Evolutionary conservation across 2,113 vertebrate genomes (phyloP).

Genomic region (Thunnus maccoyii): DNA sequence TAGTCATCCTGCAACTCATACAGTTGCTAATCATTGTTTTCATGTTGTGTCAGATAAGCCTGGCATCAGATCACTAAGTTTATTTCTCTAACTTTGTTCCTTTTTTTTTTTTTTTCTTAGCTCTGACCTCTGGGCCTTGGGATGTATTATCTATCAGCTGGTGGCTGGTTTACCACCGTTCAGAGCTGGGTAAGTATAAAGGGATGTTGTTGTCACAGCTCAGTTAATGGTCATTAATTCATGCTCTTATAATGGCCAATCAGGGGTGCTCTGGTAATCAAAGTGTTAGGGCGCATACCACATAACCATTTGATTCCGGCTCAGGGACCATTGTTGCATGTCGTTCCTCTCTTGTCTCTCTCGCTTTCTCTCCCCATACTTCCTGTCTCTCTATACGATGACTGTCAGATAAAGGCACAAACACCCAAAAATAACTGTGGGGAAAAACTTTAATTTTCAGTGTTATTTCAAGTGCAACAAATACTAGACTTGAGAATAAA

Average conservation of each 20-base stretch:
- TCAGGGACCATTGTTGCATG: too few species aligned
- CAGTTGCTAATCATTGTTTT: not conserved
- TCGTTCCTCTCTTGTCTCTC: too few species aligned
- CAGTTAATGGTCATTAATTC: slow-evolving; percentile 15
- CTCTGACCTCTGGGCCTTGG: slow-evolving; percentile 98
- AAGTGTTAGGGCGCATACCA: too few species aligned
- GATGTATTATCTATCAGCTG: slow-evolving; percentile 98
- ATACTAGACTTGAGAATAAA: not conserved
- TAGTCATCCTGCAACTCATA: not conserved
- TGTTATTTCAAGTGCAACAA: slow-evolving; percentile 3
- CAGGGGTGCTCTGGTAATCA: too few species aligned
- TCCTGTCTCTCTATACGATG: too few species aligned
- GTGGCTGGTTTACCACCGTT: slow-evolving; percentile 98
- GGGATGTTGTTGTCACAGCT: not conserved
- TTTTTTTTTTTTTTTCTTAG: slow-evolving; percentile 53
- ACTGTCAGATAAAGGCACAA: too few species aligned
- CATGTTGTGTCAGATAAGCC: not conserved
- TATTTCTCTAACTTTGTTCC: not conserved
- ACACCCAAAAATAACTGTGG: too few species aligned
- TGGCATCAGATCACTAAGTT: not conserved
- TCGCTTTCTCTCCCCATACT: too few species aligned
- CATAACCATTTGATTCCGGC: too few species aligned
- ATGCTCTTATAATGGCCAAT: not conserved
- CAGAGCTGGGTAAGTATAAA: slow-evolving; percentile 93
- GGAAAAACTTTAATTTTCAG: not conserved